These are phyloP conservation scores for Bombus sibiricus DNA, from an alignment of 1,140 invertebrate species.

Conservation along the genomic window DNA sequence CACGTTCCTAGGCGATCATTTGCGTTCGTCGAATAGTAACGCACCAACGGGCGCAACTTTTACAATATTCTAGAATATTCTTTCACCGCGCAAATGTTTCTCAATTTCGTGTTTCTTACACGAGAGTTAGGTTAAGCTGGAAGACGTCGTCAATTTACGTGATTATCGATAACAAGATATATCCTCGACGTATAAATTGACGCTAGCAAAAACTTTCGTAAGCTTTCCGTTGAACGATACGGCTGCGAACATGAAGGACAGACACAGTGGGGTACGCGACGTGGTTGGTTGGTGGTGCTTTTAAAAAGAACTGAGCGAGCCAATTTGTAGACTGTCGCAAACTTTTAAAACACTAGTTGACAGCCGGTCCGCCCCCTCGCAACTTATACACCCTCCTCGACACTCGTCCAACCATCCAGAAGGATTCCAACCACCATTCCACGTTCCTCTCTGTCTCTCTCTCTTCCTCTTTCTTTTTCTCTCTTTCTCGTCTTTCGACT, in stretches of 20 bases:
- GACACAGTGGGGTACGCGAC: slow-evolving; percentile 63
- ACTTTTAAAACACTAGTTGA: slow-evolving; percentile 84
- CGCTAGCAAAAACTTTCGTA: slow-evolving; percentile 41
- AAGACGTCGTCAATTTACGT: background rate
- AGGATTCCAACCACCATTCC: slow-evolving; percentile 67
- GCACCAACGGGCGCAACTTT: background rate
- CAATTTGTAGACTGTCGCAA: slow-evolving; percentile 84
- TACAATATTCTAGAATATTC: background rate
- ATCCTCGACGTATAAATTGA: slow-evolving; percentile 2
- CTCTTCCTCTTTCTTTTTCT: background rate
- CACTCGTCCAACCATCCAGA: slow-evolving; percentile 72
- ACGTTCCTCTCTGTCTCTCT: slow-evolving; percentile 7
- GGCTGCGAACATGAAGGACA: slow-evolving; percentile 36
- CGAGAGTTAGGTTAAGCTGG: background rate
- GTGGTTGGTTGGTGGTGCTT: slow-evolving; percentile 81
- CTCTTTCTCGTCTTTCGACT: background rate
- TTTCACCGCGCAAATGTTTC: background rate
- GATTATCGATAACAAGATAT: background rate
- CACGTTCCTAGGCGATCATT: slow-evolving; percentile 10
- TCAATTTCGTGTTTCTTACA: background rate
- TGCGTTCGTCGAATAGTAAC: background rate
- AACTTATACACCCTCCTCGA: slow-evolving; percentile 37
- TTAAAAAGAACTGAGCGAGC: slow-evolving; percentile 83
- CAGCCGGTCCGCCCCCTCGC: slow-evolving; percentile 74
- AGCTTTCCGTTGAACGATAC: slow-evolving; percentile 59